Evolutionary conservation across 2,113 vertebrate species (phyloP).

Genomic region (Bos indicus): DNA sequence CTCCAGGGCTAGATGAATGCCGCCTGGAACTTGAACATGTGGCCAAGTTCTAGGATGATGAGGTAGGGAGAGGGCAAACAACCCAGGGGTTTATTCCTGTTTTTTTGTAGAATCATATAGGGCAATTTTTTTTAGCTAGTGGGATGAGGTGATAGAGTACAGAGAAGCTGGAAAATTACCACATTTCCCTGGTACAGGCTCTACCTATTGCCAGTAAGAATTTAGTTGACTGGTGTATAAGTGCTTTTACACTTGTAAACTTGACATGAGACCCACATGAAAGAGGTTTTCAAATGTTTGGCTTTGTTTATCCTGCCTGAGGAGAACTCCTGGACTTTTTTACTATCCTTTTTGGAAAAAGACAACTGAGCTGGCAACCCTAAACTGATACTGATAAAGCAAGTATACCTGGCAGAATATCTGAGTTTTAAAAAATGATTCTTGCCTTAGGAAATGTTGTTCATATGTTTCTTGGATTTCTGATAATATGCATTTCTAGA

Average conservation of each 20-base stretch:
- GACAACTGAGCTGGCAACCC: neutral
- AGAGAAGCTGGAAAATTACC: neutral
- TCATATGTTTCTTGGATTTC: neutral
- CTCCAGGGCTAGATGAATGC: neutral
- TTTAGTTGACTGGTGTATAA: neutral
- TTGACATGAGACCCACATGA: neutral
- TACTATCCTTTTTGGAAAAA: neutral
- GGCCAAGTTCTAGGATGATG: neutral
- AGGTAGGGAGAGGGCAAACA: neutral
- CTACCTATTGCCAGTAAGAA: neutral
- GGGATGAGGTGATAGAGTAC: neutral
- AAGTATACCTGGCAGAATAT: neutral
- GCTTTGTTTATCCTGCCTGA: neutral
- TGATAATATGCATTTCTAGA: neutral
- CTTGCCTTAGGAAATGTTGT: neutral
- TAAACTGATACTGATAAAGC: neutral
- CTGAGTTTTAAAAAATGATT: neutral
- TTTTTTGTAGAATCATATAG: neutral
- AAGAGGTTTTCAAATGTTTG: neutral
- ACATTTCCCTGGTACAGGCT: neutral
- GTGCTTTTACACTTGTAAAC: neutral
- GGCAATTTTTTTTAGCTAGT: neutral
- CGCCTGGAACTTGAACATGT: neutral
- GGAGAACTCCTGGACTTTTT: neutral
- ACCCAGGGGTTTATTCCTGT: neutral